phyloP scores from a whole-genome alignment of 2,797 vertebrate genomes.

The Lacerta viridis region DNA sequence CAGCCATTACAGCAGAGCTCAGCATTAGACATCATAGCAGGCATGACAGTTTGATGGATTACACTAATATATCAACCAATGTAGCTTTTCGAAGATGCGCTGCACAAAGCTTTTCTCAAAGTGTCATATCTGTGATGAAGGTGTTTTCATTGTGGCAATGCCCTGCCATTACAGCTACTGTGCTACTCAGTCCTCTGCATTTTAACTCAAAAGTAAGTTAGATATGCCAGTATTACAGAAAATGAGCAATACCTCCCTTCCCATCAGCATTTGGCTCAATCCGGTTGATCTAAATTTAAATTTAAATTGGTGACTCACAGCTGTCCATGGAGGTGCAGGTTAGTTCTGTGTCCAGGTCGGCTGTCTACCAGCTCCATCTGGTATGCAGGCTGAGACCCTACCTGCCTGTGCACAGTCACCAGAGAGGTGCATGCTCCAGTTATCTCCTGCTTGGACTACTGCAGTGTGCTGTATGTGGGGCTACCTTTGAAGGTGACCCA shows the following conservation, averaged over 20 bases:
- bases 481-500: too few species aligned
- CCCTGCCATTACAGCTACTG: conserved; percentile 29
- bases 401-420: accelerated
- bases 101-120: conserved; percentile 69
- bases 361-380: too few species aligned
- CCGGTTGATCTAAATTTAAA: too few species aligned
- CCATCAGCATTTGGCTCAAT: too few species aligned
- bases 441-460: too few species aligned
- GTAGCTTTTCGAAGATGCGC: conserved; percentile 62
- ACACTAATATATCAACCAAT: conserved; percentile 64
- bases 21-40: conserved; percentile 54
- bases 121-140: conserved; percentile 64
- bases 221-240: too few species aligned
- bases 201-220: not conserved
- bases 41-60: conserved; percentile 72
- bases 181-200: not conserved
- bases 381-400: too few species aligned
- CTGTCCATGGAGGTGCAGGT: too few species aligned
- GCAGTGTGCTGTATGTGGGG: accelerated
- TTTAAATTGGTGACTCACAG: too few species aligned
- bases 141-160: conserved; percentile 58
- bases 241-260: too few species aligned
- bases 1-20: not conserved
- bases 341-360: too few species aligned
- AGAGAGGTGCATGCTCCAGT: too few species aligned